Evolutionary conservation across 2,888 invertebrate genomes (phyloP).

Genomic region (Hipparchia semele): DNA sequence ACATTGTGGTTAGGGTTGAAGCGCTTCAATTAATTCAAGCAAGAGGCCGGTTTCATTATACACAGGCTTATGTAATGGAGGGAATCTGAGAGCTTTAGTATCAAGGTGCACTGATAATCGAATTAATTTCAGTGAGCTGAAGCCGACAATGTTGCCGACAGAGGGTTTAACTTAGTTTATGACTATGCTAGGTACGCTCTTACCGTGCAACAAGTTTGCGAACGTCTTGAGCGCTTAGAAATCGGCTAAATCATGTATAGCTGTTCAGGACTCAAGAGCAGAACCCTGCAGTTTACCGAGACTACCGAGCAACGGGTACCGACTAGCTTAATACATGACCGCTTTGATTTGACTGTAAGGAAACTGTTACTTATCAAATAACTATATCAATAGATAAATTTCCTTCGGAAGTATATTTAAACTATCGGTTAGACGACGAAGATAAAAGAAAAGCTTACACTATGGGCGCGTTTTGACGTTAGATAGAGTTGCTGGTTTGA

Average conservation of each 20-base stretch:
- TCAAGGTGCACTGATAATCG: conserved; percentile 80
- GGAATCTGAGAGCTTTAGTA: conserved; percentile 70
- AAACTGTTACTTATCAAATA: conserved; percentile 9
- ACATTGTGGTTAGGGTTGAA: conserved; percentile 2
- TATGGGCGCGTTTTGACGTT: too few relatives aligned
- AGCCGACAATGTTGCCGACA: conserved; percentile 72
- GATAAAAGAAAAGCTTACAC: too few relatives aligned
- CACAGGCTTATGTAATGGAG: conserved; percentile 60
- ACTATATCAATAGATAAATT: too few relatives aligned
- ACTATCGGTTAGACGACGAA: too few relatives aligned
- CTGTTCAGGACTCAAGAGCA: conserved; percentile 48
- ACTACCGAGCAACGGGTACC: conserved; percentile 39
- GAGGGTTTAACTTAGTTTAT: conserved; percentile 79
- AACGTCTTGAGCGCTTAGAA: conserved; percentile 78
- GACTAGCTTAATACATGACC: conserved; percentile 31
- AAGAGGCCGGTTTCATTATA: conserved; percentile 53
- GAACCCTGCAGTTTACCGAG: conserved; percentile 51
- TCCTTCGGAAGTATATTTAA: too few relatives aligned
- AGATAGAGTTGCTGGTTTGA: too few relatives aligned
- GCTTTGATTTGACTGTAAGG: conserved; percentile 37
- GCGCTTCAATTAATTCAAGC: conserved; percentile 20
- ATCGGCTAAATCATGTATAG: conserved; percentile 68
- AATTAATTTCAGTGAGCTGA: conserved; percentile 77
- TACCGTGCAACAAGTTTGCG: conserved; percentile 78
- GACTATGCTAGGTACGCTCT: conserved; percentile 75